A percentile compares a stretch with the other conserved stretches of the same genome.
phyloP scores from a whole-genome alignment of 2,113 vertebrate genomes.

The Vulpes vulpes region DNA sequence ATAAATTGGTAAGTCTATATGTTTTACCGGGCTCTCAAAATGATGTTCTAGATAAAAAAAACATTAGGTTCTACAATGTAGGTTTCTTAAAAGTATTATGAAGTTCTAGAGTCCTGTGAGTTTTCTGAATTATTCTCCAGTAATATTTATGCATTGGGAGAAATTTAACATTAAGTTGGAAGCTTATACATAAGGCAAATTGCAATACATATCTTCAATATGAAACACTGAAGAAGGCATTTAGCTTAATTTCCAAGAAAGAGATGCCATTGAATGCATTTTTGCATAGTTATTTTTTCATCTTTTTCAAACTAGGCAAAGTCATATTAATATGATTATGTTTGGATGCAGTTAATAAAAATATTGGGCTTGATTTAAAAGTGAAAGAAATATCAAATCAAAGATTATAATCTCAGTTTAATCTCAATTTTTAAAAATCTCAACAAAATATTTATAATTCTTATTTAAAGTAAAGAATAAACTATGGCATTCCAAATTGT shows the following conservation, averaged over 20 bases:
- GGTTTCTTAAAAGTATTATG: neutral
- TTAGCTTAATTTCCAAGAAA: neutral
- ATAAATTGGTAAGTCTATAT: neutral
- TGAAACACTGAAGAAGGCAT: neutral
- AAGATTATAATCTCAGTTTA: neutral
- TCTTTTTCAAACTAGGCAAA: constrained; percentile 12
- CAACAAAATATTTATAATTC: neutral
- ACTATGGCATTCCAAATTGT: neutral
- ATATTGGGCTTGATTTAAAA: neutral
- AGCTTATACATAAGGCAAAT: neutral
- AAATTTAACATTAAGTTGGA: constrained; percentile 32
- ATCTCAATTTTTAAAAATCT: neutral
- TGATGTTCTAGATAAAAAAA: neutral
- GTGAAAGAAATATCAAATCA: neutral
- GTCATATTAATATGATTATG: neutral
- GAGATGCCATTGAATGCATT: neutral
- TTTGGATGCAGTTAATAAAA: neutral
- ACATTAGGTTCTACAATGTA: neutral
- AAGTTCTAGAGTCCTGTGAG: neutral
- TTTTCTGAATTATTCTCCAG: neutral
- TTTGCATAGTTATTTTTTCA: neutral
- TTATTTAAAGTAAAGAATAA: neutral
- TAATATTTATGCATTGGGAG: neutral
- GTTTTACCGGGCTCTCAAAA: constrained; percentile 8
- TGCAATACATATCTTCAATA: neutral